Percentiles rank a stretch among this genome's conserved stretches.
Conservation (phyloP, 2,797 vertebrate genomes). For the Urosaurus nigricauda region DNA sequence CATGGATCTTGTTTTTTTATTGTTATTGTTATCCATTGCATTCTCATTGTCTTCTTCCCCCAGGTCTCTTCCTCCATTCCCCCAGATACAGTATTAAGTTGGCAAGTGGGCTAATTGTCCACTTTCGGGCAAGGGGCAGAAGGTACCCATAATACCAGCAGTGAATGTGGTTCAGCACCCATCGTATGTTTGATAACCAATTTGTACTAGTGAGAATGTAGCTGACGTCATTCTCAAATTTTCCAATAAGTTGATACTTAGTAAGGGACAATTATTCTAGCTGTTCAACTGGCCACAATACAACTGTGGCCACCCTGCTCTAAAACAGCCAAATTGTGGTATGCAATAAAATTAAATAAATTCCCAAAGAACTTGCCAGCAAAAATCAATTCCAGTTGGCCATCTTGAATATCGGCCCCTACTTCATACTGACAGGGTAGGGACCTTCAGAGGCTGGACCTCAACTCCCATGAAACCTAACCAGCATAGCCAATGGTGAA, state of each 20-base stretch:
- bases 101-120: background rate
- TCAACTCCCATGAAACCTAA: background rate
- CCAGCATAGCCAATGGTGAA: background rate
- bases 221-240: background rate
- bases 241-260: background rate
- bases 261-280: background rate
- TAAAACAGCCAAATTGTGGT: background rate
- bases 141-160: background rate
- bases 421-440: background rate
- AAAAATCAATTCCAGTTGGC: constrained; percentile 11
- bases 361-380: background rate
- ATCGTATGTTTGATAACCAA: background rate
- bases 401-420: background rate
- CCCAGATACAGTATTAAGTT: background rate
- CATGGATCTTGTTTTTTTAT: background rate
- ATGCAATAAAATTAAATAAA: background rate
- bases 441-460: background rate
- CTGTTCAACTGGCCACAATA: background rate
- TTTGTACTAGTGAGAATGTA: background rate
- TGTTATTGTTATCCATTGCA: background rate
- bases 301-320: background rate
- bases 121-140: background rate
- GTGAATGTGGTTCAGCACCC: background rate
- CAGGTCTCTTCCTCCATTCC: background rate
- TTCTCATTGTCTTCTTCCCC: background rate